Evolutionary conservation across 2,797 vertebrate genomes (phyloP), one percentile per base, ranked within the genome.

Genomic region (Saxicola maurus): DNA sequence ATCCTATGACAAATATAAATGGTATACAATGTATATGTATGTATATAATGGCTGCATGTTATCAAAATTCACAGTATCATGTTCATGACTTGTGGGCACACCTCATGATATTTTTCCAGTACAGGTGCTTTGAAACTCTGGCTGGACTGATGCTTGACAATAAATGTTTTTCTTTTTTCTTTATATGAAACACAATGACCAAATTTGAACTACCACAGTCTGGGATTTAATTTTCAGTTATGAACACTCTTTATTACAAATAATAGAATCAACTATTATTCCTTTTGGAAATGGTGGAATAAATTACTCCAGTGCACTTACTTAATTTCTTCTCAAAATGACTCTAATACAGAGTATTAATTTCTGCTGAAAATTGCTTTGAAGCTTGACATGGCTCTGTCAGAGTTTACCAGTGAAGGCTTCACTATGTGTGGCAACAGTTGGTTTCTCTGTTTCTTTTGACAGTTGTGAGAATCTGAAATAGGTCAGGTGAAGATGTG

Each of bases 381-480:
- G 64, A 46, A 71, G 27, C 59, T 87, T 67, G 64, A 73, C 49
- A 71, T 64, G 49, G 23, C 66, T 94, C 88, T 91, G 67, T 86
- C 87, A 83, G 64, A 71, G 31, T 92, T 89, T 87, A 67, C 92
- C 90, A 93, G 75, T 38, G 87, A 84, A 76, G 64, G 56, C 35
- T 57, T 68, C 60, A 33, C 49, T 45, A 18, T 57, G 35, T 37
- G 25, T 35, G 75, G 82, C 86, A 87, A 91, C 31, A 76, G 53
- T 67, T 86, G 85, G 30, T 71, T 94, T 92, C 64, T 82, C 80
- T 56, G 80, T 73, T 91, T 83, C 81, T 87, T 83, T 75, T 84
- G 89, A 87, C 56, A 33, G 46, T 49, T 69, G 31, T 6, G 59
- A 80, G 67, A 57, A 64, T 46, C 62, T 79, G 42, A 95, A 93